phyloP scores from a whole-genome alignment of 2,888 invertebrate genomes.

The Imbricaverruca yamaguchii region DNA sequence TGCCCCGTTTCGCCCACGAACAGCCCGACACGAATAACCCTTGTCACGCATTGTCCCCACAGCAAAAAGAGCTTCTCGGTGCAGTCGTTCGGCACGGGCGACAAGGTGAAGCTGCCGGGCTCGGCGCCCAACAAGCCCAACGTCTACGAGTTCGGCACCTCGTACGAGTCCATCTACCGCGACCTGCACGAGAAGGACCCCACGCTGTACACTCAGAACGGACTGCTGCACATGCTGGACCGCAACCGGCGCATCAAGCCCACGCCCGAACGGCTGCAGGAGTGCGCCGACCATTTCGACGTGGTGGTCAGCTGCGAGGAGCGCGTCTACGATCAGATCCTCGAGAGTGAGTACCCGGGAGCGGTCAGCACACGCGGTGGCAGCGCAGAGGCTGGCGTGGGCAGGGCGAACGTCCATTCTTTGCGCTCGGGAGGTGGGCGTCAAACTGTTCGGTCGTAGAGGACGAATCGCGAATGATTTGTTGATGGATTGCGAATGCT shows the following conservation, averaged over 20 bases:
- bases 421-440: too few species aligned
- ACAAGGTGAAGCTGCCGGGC: constrained; percentile 94
- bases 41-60: constrained; percentile 27
- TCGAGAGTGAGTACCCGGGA: constrained; percentile 59
- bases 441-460: too few species aligned
- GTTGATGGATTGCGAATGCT: too few species aligned
- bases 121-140: constrained; percentile 84
- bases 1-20: too few species aligned
- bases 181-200: constrained; percentile 79
- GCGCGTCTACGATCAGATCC: constrained; percentile 94
- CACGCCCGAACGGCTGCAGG: constrained; percentile 90
- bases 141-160: constrained; percentile 90
- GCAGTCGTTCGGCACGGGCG: constrained; percentile 86
- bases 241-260: constrained; percentile 91
- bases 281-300: constrained; percentile 80
- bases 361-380: not conserved
- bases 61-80: constrained; percentile 96
- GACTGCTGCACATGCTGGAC: constrained; percentile 94
- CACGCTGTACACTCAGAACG: constrained; percentile 95
- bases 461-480: too few species aligned
- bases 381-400: too few species aligned
- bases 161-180: constrained; percentile 92
- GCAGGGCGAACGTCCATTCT: too few species aligned
- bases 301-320: constrained; percentile 96
- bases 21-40: too few species aligned